Conservation (phyloP, 1,140 invertebrate genomes). For the Atta texana region DNA sequence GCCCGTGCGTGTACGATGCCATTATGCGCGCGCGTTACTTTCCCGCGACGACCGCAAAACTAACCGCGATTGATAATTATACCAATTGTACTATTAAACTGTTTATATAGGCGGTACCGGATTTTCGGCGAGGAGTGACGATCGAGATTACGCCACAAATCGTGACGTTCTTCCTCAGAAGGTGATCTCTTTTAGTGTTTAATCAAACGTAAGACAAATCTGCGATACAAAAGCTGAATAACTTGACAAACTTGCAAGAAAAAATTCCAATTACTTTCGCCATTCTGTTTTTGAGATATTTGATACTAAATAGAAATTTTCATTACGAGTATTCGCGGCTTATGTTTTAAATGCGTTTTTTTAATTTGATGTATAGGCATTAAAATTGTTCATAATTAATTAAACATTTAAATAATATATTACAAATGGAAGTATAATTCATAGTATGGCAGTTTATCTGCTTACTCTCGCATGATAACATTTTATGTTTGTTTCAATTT, state of each 20-base stretch:
- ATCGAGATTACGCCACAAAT: constrained; percentile 23
- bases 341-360: not conserved
- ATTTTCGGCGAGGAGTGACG: not conserved
- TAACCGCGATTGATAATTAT: constrained; percentile 57
- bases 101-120: not conserved
- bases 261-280: not conserved
- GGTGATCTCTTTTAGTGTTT: not conserved
- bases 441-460: no score
- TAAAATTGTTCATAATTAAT: not conserved
- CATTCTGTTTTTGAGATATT: not conserved
- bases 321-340: not conserved
- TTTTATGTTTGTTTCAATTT: no score
- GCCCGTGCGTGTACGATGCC: constrained; percentile 37
- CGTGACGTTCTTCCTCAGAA: not conserved
- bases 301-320: not conserved
- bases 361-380: not conserved
- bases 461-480: no score
- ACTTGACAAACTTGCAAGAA: not conserved
- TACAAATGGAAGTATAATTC: no score
- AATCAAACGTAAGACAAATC: not conserved
- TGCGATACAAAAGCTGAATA: no score
- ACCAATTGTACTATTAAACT: constrained; percentile 22
- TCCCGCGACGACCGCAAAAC: constrained; percentile 45
- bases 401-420: no score
- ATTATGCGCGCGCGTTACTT: constrained; percentile 65